These are phyloP conservation scores for Mormyrops boulengeri DNA, from an alignment of 2,797 vertebrate genomes.

Conservation along the genomic window DNA sequence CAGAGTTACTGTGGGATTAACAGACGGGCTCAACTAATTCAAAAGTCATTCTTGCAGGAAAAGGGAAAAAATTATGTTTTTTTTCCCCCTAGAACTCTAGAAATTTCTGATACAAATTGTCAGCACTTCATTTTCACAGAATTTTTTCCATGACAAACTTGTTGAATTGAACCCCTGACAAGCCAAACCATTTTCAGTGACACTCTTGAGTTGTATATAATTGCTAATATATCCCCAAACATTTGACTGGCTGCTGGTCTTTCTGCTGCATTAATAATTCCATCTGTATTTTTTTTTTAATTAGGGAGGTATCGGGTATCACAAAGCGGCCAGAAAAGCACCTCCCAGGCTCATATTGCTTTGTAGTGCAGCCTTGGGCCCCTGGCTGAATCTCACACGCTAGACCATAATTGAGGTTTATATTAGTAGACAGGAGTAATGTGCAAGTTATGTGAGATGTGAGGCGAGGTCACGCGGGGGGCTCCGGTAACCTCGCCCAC, in stretches of 20 bases:
- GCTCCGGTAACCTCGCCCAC: slow-evolving; percentile 59
- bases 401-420: slow-evolving; percentile 44
- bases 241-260: neutral
- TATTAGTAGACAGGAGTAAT: slow-evolving; percentile 48
- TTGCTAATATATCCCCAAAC: neutral
- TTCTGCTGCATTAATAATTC: neutral
- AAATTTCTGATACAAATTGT: neutral
- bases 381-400: slow-evolving; percentile 21
- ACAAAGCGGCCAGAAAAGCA: slow-evolving; percentile 17
- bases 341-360: slow-evolving; percentile 29
- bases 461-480: slow-evolving; percentile 51
- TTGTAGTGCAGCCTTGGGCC: slow-evolving; percentile 33
- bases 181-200: neutral
- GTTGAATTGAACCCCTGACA: neutral
- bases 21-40: neutral
- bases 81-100: neutral
- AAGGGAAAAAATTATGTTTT: neutral
- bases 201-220: neutral
- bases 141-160: neutral
- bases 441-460: slow-evolving; percentile 51
- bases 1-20: neutral
- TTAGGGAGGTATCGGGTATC: slow-evolving; percentile 22
- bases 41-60: neutral
- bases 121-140: neutral
- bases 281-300: slow-evolving; percentile 14